phyloP scores from a whole-genome alignment of 2,113 vertebrate genomes.

The Barnardius zonarius region DNA sequence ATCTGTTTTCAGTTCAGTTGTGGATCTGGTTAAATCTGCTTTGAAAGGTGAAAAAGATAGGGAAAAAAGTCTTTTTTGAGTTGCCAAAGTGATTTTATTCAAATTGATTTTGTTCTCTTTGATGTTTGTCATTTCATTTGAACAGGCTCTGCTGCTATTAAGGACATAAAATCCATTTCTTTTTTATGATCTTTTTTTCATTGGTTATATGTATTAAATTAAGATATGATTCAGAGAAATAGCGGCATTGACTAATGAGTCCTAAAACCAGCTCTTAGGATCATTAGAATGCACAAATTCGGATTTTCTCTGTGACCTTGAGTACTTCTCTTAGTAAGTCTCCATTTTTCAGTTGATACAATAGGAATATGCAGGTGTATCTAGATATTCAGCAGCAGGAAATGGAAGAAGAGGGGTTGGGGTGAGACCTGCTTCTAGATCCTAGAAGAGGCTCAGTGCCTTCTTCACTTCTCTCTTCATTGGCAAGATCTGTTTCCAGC shows the following conservation, averaged over 20 bases:
- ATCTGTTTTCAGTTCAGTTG: neutral
- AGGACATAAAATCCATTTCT: fast-evolving
- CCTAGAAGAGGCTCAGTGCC: neutral
- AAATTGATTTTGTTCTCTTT: neutral
- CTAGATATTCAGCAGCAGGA: neutral
- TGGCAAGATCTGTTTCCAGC: neutral
- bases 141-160: neutral
- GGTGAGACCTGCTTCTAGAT: neutral
- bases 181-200: neutral
- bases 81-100: neutral
- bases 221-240: neutral
- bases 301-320: neutral
- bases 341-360: neutral
- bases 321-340: neutral
- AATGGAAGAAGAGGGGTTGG: neutral
- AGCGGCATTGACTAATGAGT: neutral
- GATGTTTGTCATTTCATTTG: neutral
- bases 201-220: neutral
- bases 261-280: neutral
- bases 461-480: neutral
- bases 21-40: neutral
- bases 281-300: neutral
- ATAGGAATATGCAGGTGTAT: neutral
- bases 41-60: neutral
- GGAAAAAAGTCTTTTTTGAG: neutral